Evolutionary conservation across 2,888 invertebrate genomes (phyloP).

Genomic region (Linnaemya vulpina): DNA sequence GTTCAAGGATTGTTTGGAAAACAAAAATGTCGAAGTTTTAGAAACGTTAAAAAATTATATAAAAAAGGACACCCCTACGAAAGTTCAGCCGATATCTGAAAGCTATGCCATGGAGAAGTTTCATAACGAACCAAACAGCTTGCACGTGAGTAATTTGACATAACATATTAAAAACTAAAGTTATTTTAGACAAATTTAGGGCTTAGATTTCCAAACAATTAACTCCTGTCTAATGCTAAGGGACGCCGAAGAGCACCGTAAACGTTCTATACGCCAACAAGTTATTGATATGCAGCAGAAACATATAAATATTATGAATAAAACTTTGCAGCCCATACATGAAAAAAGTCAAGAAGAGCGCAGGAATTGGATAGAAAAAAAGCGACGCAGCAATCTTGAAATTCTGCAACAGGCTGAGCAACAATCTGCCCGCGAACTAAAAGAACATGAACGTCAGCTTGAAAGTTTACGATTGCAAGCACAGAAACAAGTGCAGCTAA

Average conservation of each 20-base stretch:
- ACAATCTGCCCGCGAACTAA: constrained; percentile 74
- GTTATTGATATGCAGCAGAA: constrained; percentile 80
- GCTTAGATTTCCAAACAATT: constrained; percentile 74
- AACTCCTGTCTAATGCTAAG: constrained; percentile 76
- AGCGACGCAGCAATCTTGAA: constrained; percentile 73
- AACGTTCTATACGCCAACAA: constrained; percentile 75
- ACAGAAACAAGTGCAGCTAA: constrained; percentile 76
- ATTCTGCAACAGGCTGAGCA: constrained; percentile 77
- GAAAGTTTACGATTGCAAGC: constrained; percentile 74
- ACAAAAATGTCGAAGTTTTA: not conserved
- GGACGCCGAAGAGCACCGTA: constrained; percentile 76
- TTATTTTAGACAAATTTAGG: constrained; percentile 60
- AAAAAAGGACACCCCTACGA: constrained; percentile 23
- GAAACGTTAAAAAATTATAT: constrained; percentile 45
- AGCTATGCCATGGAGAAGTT: not conserved
- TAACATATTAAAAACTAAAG: not conserved
- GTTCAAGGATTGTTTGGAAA: not conserved
- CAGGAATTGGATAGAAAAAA: constrained; percentile 72
- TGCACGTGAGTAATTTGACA: constrained; percentile 45
- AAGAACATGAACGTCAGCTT: constrained; percentile 76
- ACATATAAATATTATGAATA: constrained; percentile 61
- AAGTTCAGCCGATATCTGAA: not conserved
- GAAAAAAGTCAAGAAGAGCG: constrained; percentile 69
- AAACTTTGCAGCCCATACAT: constrained; percentile 64
- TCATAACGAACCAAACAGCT: constrained; percentile 39